Conservation (phyloP, 2,113 vertebrate species). For the Gallinago paraguaiae region DNA sequence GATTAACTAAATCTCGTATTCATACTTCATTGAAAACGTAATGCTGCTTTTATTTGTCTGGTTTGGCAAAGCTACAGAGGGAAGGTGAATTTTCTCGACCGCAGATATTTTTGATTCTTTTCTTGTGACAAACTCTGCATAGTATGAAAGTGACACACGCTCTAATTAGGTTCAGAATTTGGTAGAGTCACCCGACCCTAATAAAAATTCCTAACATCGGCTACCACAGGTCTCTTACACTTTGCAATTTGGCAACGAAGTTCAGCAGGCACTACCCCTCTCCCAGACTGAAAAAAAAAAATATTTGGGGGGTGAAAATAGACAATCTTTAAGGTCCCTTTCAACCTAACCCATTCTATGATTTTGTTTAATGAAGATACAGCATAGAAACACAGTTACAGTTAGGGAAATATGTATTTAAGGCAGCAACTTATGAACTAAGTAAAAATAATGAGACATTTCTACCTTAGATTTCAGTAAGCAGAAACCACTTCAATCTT, state of each 20-base stretch:
- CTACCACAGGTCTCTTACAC: background rate
- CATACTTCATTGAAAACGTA: background rate
- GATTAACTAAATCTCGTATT: background rate
- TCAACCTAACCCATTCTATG: background rate
- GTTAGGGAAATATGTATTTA: background rate
- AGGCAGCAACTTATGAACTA: background rate
- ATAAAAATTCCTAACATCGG: background rate
- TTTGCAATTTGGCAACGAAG: background rate
- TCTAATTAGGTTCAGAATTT: background rate
- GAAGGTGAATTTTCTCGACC: background rate
- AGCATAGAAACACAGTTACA: background rate
- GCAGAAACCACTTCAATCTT: background rate
- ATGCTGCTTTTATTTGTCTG: background rate
- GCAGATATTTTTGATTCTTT: background rate
- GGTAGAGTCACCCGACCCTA: background rate
- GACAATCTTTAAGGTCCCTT: background rate
- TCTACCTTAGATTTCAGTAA: background rate
- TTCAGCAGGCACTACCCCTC: background rate
- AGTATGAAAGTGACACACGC: background rate
- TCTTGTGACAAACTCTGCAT: background rate
- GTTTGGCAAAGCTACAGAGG: background rate
- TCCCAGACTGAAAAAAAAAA: background rate
- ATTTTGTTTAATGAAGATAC: background rate
- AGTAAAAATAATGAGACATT: background rate
- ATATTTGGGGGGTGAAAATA: background rate